Base-by-base conservation (phyloP, 2,797 vertebrate genomes). In the Chrosomus eos region DNA sequence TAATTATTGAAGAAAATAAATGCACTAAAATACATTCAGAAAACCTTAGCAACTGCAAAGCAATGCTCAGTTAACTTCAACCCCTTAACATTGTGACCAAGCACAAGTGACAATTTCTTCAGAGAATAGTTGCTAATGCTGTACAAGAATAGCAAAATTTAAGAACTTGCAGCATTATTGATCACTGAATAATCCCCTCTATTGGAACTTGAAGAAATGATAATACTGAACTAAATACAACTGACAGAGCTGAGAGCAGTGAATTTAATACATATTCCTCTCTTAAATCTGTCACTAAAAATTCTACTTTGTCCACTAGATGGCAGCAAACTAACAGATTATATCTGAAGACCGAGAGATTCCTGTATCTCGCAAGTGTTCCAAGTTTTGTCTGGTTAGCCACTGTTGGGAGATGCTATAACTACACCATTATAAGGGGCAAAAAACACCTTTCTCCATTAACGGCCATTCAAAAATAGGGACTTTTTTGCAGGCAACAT, bases 311-410 rank as follows among this genome's bases (percentile, higher is more conserved):
- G 8, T 72, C 64, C 90, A 86, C 83, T 40, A 86, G 90, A 85
- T 80, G 77, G 76, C 79, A 88, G 82, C 80, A 87, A 60, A 89
- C 75, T 76, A 84, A 77, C 70, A 86, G 48, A 88, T 67, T 58
- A 36, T n/a, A n/a, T n/a, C 55, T n/a, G 55, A n/a, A 58, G 10
- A n/a, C 23, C 0, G 1, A n/a, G 10, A 58, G 55, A 58, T 78
- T 16, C 4, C 1, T 0, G 3, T 9, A 8, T 31, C 1, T 64
- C 18, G 14, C 62, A 64, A 64, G 26, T 31, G 14, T n/a, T n/a
- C 6, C 16, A 28, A 64, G 1, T 14, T 4, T 64, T 64, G 26
- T 18, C 31, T 58, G 33, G 51, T 55, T 36, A 75, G 48, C 21
- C 31, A 7, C 31, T 75, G 21, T 38, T 58, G 21, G 73, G 16